These are phyloP conservation scores for Lissonota sp. DNA, from an alignment of 2,888 invertebrate species.

Conservation along the genomic window DNA sequence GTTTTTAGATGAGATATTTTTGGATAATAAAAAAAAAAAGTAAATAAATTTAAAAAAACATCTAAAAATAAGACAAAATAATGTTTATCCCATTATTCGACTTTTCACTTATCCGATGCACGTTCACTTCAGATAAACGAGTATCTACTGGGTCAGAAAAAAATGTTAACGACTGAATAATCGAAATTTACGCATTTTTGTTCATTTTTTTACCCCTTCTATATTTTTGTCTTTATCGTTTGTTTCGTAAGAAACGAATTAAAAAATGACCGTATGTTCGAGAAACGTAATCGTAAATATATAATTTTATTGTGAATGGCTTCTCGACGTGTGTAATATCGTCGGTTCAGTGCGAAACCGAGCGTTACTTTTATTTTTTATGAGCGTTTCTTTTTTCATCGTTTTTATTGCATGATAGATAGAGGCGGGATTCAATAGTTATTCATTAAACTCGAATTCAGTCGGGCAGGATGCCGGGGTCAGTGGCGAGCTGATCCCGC, in stretches of 20 bases:
- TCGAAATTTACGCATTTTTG: neutral
- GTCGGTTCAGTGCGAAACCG: conserved; percentile 39
- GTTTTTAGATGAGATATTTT: too few relatives aligned
- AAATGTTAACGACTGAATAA: conserved; percentile 13
- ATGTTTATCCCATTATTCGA: too few relatives aligned
- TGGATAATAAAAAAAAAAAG: too few relatives aligned
- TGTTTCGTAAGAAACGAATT: neutral
- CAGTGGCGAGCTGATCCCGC: conserved; percentile 81
- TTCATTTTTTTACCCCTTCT: neutral
- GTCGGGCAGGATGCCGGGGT: conserved; percentile 81
- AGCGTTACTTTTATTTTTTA: conserved; percentile 35
- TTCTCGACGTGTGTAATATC: conserved; percentile 25
- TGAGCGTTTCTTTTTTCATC: conserved; percentile 35
- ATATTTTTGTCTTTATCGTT: neutral
- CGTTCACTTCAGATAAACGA: too few relatives aligned
- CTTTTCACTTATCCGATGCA: too few relatives aligned
- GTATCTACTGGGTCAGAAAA: too few relatives aligned
- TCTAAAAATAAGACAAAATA: neutral
- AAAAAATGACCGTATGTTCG: neutral
- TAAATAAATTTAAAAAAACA: neutral
- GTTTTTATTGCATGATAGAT: conserved; percentile 68
- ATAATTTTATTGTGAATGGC: conserved; percentile 33
- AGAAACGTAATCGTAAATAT: conserved; percentile 16
- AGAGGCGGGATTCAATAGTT: conserved; percentile 83
- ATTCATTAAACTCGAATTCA: conserved; percentile 83